A percentile compares a stretch with the other conserved stretches of the same genome.
phyloP scores from a whole-genome alignment of 64 coral and sea anemone species.

The Dendrophyllia cribrosa region DNA sequence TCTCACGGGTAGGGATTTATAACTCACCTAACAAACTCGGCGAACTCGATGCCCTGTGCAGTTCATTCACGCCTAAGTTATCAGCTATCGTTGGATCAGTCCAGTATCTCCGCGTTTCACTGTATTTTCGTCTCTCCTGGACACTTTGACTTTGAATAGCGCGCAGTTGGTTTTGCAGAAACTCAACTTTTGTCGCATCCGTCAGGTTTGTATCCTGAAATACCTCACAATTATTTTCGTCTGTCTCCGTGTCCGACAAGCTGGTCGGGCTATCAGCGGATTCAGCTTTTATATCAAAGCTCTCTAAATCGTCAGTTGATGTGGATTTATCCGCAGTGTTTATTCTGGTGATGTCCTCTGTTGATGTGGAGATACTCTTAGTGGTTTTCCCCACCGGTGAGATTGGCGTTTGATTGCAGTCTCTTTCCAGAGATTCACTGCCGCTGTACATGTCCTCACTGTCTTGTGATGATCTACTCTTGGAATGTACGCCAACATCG shows the following conservation, averaged over 20 bases:
- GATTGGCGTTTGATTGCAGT: conserved; percentile 14
- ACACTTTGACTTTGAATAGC: conserved; percentile 66
- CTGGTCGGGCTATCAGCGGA: conserved; percentile 6
- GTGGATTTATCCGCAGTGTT: conserved; percentile 77
- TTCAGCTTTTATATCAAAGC: conserved; percentile 5
- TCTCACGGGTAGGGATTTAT: not conserved
- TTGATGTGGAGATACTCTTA: conserved; percentile 57
- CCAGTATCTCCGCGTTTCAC: conserved; percentile 78
- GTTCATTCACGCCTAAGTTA: not conserved
- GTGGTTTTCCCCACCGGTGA: not conserved
- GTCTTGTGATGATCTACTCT: not conserved
- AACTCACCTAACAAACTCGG: conserved; percentile 81
- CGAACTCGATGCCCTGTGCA: conserved; percentile 79
- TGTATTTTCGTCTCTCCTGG: conserved; percentile 80
- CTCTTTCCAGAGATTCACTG: not conserved
- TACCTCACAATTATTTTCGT: not conserved
- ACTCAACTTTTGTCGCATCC: conserved; percentile 81
- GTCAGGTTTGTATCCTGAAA: conserved; percentile 68
- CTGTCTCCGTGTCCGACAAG: conserved; percentile 33
- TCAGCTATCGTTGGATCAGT: conserved; percentile 55
- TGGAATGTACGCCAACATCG: not conserved
- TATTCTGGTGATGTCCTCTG: conserved; percentile 10
- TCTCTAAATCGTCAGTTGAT: conserved; percentile 79
- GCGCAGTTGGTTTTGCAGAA: conserved; percentile 68
- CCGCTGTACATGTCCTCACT: not conserved